These are phyloP conservation scores for Notodonta dromedarius DNA, from an alignment of 2,888 invertebrate species.

Conservation along the genomic window DNA sequence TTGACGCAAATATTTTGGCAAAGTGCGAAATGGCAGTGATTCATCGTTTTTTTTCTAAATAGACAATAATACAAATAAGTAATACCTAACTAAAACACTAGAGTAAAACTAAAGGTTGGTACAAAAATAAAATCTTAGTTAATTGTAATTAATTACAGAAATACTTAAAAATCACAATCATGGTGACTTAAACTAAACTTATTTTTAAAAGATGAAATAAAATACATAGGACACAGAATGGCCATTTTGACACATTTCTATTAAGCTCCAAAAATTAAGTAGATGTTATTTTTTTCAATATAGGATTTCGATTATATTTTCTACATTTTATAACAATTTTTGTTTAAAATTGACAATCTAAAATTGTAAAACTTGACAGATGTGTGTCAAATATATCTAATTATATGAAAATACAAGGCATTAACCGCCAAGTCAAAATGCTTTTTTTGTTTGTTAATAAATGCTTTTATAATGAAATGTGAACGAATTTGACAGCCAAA, in stretches of 20 bases:
- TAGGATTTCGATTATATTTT: no score
- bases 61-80: conserved; percentile 42
- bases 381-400: no score
- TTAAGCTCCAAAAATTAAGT: no score
- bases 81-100: conserved; percentile 7
- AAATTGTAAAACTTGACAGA: no score
- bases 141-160: conserved; percentile 45
- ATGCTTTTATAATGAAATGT: no score
- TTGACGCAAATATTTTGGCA: neutral
- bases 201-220: conserved; percentile 32
- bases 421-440: no score
- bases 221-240: neutral
- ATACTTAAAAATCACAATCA: conserved; percentile 75
- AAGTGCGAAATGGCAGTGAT: conserved; percentile 74
- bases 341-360: conserved; percentile 3
- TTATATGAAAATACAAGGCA: no score
- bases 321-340: no score
- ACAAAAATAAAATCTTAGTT: conserved; percentile 75
- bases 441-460: no score
- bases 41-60: conserved; percentile 30
- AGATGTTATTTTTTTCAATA: no score
- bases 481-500: no score
- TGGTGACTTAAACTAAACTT: conserved; percentile 67
- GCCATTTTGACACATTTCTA: neutral
- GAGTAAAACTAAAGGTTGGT: conserved; percentile 57